phyloP scores from a whole-genome alignment of 2,888 invertebrate species.

The Dryobota labecula region DNA sequence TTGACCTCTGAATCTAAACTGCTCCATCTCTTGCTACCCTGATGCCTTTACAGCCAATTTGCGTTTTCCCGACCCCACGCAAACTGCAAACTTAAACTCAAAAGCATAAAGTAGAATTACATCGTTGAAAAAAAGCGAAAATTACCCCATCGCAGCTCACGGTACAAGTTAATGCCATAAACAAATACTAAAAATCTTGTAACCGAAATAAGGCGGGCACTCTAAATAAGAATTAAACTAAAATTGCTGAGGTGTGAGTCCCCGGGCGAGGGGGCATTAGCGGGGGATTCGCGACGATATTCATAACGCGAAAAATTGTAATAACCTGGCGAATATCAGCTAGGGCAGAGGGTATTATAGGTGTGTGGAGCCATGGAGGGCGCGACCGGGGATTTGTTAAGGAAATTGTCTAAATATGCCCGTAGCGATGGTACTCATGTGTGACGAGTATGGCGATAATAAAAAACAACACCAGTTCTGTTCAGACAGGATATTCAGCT shows the following conservation, averaged over 20 bases:
- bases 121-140: conserved; percentile 81
- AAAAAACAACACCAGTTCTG: conserved; percentile 42
- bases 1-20: conserved; percentile 82
- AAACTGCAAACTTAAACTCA: conserved; percentile 73
- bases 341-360: conserved; percentile 76
- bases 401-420: conserved; percentile 89
- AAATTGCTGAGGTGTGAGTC: conserved; percentile 89
- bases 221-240: conserved; percentile 90
- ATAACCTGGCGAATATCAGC: conserved; percentile 87
- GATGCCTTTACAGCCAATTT: conserved; percentile 78
- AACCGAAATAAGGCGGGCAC: conserved; percentile 89
- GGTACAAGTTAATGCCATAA: conserved; percentile 86
- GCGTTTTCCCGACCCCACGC: conserved; percentile 74
- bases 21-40: conserved; percentile 62
- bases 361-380: conserved; percentile 78
- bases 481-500: conserved; percentile 52
- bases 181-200: conserved; percentile 90
- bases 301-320: conserved; percentile 91
- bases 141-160: conserved; percentile 81
- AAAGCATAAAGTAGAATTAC: conserved; percentile 80
- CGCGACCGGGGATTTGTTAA: conserved; percentile 81
- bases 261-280: conserved; percentile 81
- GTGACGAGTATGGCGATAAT: conserved; percentile 60
- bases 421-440: conserved; percentile 69
- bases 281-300: conserved; percentile 85